Conservation (phyloP, 1,140 invertebrate species). For the Rhyacophila brunnea region DNA sequence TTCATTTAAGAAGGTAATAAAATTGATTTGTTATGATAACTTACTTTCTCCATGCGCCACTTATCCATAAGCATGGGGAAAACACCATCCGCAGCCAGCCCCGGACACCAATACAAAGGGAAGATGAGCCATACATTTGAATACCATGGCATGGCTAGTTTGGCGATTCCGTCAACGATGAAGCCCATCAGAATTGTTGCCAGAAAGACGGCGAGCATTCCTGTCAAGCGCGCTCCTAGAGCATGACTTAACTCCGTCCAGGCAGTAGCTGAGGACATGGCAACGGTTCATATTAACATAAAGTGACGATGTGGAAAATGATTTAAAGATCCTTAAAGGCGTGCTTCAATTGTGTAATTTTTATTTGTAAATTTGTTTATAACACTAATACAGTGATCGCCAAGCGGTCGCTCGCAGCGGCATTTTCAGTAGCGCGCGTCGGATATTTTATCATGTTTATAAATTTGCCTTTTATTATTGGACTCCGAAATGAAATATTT, state of each 20-base stretch:
- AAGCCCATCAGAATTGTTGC: constrained; percentile 10
- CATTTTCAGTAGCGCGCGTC: no score
- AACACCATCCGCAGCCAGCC: constrained; percentile 6
- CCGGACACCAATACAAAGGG: constrained; percentile 33
- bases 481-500: no score
- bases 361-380: no score
- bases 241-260: constrained; percentile 20
- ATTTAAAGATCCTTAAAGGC: no score
- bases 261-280: constrained; percentile 2
- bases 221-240: constrained; percentile 5
- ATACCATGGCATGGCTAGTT: constrained; percentile 28
- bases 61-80: constrained; percentile 17
- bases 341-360: no score
- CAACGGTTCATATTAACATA: no score
- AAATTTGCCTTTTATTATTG: no score
- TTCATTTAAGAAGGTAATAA: no score
- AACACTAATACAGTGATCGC: no score
- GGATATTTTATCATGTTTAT: no score
- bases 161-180: constrained; percentile 18
- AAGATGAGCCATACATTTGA: constrained; percentile 29
- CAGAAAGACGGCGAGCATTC: constrained; percentile 11
- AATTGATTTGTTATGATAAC: not conserved
- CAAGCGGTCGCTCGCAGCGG: no score
- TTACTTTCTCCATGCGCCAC: constrained; percentile 28
- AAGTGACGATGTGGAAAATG: no score